Evolutionary conservation across 2,888 invertebrate genomes (phyloP).

Genomic region (Andrena hattorfiana): DNA sequence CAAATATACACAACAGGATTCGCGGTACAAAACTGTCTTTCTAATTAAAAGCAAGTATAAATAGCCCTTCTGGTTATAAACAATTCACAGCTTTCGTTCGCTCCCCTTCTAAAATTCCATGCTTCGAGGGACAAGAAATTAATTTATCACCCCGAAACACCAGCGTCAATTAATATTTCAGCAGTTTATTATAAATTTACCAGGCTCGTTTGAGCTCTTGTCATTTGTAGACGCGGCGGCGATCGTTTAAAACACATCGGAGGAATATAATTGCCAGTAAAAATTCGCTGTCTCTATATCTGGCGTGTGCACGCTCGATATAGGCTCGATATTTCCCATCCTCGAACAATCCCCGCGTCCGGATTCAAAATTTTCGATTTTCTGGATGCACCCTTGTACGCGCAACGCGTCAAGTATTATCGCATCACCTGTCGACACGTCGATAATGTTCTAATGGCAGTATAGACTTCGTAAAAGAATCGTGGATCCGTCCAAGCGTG

Average conservation of each 20-base stretch:
- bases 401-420: slow-evolving; percentile 50
- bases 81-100: slow-evolving; percentile 24
- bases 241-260: slow-evolving; percentile 35
- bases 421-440: slow-evolving; percentile 51
- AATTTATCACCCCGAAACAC: slow-evolving; percentile 45
- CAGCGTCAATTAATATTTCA: slow-evolving; percentile 50
- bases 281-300: background rate
- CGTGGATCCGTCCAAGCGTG: background rate
- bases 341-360: slow-evolving; percentile 1
- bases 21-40: background rate
- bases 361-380: slow-evolving; percentile 42
- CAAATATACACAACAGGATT: background rate
- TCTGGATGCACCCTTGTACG: slow-evolving; percentile 6
- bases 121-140: slow-evolving; percentile 41
- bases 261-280: slow-evolving; percentile 16
- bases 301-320: background rate
- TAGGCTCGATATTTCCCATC: slow-evolving; percentile 4
- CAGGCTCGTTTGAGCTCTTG: background rate
- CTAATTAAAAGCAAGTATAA: slow-evolving; percentile 38
- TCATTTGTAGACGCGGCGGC: slow-evolving; percentile 7
- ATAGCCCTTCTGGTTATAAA: slow-evolving; percentile 51
- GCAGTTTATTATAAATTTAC: slow-evolving; percentile 53
- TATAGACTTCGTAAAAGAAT: slow-evolving; percentile 40
- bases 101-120: slow-evolving; percentile 12
- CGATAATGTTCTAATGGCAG: slow-evolving; percentile 56